A percentile compares a stretch with the other conserved stretches of the same genome.
Evolutionary conservation across 1,140 invertebrate genomes (phyloP).

Genomic region (Dermatophagoides farinae): DNA sequence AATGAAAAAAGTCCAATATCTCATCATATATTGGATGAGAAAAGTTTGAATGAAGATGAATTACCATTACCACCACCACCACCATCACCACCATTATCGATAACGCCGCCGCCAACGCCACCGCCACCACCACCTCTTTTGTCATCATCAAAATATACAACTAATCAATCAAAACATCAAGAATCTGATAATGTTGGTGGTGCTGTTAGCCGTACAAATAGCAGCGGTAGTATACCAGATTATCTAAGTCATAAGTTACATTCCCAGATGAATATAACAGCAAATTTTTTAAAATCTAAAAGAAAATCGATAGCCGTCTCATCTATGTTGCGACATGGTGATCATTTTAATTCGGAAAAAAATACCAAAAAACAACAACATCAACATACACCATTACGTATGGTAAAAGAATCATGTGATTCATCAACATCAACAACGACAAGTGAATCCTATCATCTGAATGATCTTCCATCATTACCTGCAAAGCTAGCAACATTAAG

Average conservation of each 20-base stretch:
- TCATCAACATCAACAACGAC: not conserved
- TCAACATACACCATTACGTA: not conserved
- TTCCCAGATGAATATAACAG: not conserved
- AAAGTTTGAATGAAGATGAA: not conserved
- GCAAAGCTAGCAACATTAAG: conserved; percentile 14
- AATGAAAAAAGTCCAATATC: too few relatives aligned
- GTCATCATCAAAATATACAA: not conserved
- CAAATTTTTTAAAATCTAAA: not conserved
- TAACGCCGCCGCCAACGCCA: not conserved
- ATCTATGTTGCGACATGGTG: not conserved
- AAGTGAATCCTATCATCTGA: not conserved
- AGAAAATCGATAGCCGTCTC: not conserved
- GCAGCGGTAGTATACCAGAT: conserved; percentile 2
- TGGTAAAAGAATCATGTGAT: not conserved
- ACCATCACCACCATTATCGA: not conserved
- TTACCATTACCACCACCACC: not conserved
- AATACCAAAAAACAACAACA: not conserved
- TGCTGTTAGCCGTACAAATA: not conserved
- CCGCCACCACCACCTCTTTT: not conserved
- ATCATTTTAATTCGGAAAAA: not conserved
- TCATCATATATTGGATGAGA: too few relatives aligned
- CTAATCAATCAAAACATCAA: too few relatives aligned
- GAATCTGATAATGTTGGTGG: not conserved
- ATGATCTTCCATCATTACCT: conserved; percentile 1
- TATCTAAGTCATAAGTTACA: conserved; percentile 3